A percentile compares a stretch with the other conserved stretches of the same genome.
phyloP scores from a whole-genome alignment of 2,797 vertebrate species.

The Pangasius sanitwongsei region DNA sequence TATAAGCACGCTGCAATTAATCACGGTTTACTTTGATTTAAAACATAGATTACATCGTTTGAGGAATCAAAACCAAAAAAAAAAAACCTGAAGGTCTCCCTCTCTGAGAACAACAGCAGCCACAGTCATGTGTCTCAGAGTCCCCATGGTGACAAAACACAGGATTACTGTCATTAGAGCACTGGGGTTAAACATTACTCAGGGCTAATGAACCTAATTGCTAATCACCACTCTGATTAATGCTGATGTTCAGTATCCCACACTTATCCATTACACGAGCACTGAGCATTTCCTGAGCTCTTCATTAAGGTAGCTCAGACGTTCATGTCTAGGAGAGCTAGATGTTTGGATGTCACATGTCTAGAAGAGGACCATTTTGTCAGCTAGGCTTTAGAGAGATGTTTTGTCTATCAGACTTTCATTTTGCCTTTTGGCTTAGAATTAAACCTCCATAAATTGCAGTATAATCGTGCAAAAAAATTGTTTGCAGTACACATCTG shows the following conservation, averaged over 20 bases:
- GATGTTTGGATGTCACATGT: neutral
- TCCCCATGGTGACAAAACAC: conserved; percentile 40
- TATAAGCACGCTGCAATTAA: neutral
- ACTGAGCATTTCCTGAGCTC: neutral
- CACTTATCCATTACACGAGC: neutral
- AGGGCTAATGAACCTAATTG: conserved; percentile 47
- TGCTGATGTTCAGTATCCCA: conserved; percentile 10
- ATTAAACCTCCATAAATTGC: conserved; percentile 24
- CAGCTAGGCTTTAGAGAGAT: neutral
- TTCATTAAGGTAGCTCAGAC: neutral
- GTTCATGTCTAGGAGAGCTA: too few relatives aligned
- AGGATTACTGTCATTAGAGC: conserved; percentile 34
- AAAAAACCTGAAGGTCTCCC: neutral
- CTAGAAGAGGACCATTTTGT: neutral
- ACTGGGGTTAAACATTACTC: conserved; percentile 39
- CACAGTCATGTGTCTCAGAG: conserved; percentile 10
- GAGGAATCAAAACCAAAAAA: neutral
- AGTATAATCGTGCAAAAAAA: conserved; percentile 23
- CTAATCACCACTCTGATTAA: conserved; percentile 28
- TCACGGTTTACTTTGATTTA: neutral
- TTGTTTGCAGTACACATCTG: conserved; percentile 39
- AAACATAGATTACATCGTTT: neutral
- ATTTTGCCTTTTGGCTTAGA: neutral
- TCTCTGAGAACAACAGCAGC: neutral
- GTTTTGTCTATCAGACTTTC: neutral